Percentiles rank a stretch among this genome's conserved stretches.
phyloP scores from a whole-genome alignment of 2,797 vertebrate species.

The Peromyscus aztecus region DNA sequence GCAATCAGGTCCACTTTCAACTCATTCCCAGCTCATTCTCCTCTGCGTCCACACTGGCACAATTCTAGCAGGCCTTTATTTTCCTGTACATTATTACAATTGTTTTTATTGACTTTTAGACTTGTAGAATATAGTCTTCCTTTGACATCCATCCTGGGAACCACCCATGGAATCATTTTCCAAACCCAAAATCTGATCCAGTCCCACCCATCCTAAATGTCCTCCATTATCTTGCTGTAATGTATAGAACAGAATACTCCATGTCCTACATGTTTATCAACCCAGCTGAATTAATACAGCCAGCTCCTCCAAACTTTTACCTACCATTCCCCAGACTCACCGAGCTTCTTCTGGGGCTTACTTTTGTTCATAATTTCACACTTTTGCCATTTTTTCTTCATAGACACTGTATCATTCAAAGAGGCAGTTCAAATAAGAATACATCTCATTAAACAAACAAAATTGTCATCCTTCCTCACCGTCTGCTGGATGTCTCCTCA shows the following conservation, averaged over 20 bases:
- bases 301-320: not conserved
- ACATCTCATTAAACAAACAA: not conserved
- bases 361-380: not conserved
- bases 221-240: not conserved
- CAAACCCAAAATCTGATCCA: slow-evolving; percentile 40
- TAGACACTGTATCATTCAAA: not conserved
- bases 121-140: not conserved
- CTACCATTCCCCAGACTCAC: not conserved
- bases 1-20: not conserved
- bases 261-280: not conserved
- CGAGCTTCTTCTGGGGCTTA: not conserved
- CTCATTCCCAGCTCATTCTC: not conserved
- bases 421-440: not conserved
- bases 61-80: not conserved
- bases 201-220: not conserved
- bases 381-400: not conserved
- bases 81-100: not conserved
- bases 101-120: not conserved
- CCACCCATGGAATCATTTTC: not conserved
- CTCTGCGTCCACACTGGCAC: not conserved
- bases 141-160: not conserved
- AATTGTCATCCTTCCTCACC: not conserved
- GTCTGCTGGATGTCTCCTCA: not conserved
- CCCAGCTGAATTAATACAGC: not conserved
- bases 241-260: not conserved